These are phyloP conservation scores for Columba janthina DNA, from an alignment of 2,113 vertebrate species.

Conservation along the genomic window DNA sequence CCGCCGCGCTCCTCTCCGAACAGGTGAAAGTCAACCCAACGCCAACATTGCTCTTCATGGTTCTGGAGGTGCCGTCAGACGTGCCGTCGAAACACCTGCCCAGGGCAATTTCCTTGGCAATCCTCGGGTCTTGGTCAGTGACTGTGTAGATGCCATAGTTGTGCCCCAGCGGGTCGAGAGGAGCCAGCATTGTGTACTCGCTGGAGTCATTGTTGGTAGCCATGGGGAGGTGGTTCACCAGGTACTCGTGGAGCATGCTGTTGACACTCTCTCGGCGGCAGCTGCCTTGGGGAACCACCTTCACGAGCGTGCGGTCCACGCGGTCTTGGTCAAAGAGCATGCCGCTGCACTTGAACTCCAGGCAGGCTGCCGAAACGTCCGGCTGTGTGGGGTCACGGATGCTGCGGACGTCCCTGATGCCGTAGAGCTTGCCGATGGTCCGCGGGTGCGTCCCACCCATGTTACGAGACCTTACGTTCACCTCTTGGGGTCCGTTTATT, in stretches of 20 bases:
- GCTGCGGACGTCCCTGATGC: slow-evolving; percentile 91
- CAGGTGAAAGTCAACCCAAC: slow-evolving; percentile 92
- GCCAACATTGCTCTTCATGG: slow-evolving; percentile 90
- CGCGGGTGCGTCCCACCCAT: slow-evolving; percentile 94
- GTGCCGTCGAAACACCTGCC: slow-evolving; percentile 96
- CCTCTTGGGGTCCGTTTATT: slow-evolving; percentile 85
- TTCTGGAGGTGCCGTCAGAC: slow-evolving; percentile 89
- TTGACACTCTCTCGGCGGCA: slow-evolving; percentile 88
- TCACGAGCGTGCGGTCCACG: slow-evolving; percentile 92
- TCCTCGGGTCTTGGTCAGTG: slow-evolving; percentile 93
- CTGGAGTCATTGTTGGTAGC: slow-evolving; percentile 95
- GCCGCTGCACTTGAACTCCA: slow-evolving; percentile 98
- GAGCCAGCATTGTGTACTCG: slow-evolving; percentile 96
- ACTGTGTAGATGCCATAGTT: slow-evolving; percentile 98
- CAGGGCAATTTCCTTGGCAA: slow-evolving; percentile 94
- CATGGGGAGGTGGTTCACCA: slow-evolving; percentile 94
- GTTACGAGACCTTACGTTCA: slow-evolving; percentile 93
- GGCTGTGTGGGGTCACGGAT: slow-evolving; percentile 81
- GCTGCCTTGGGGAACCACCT: slow-evolving; percentile 91
- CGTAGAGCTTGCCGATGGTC: slow-evolving; percentile 92
- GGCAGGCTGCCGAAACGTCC: slow-evolving; percentile 85
- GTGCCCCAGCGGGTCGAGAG: slow-evolving; percentile 93
- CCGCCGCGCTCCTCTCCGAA: slow-evolving; percentile 77
- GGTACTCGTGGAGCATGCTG: slow-evolving; percentile 92
- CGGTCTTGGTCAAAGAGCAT: slow-evolving; percentile 96